Conservation (phyloP, 1,140 invertebrate species). For the Brachionus asplanchnoidis region DNA sequence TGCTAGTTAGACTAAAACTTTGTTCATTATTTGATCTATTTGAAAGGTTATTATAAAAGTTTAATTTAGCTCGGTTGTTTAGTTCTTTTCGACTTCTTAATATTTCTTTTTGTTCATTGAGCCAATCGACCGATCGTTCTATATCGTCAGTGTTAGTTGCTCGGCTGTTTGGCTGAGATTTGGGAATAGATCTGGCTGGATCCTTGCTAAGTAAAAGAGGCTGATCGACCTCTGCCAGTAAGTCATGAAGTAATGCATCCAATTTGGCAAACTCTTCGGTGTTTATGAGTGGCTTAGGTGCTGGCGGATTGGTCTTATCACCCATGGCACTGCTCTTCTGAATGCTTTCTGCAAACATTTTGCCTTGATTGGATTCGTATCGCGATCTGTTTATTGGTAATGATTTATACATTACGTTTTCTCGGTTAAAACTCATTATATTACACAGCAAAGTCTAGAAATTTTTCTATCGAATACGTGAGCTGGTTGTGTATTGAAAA, state of each 20-base stretch:
- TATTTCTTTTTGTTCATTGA: conserved; percentile 33
- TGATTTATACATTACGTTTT: conserved; percentile 18
- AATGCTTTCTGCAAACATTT: not conserved
- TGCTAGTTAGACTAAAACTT: not conserved
- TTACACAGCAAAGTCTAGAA: not conserved
- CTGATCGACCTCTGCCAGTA: conserved; percentile 36
- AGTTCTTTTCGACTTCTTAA: conserved; percentile 31
- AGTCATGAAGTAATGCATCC: conserved; percentile 21
- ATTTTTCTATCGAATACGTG: not conserved
- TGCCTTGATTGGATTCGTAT: not conserved
- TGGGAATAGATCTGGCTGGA: not conserved
- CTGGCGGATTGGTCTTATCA: not conserved
- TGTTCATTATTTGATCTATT: not conserved
- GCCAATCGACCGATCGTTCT: conserved; percentile 10
- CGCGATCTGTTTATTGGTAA: not conserved
- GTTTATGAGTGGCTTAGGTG: not conserved
- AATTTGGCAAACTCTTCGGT: conserved; percentile 34
- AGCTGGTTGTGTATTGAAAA: not conserved
- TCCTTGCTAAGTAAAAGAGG: conserved; percentile 4
- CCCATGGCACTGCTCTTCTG: not conserved
- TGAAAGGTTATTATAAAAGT: not conserved
- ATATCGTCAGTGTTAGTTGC: conserved; percentile 8
- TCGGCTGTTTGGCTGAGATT: not conserved
- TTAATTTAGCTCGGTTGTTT: not conserved
- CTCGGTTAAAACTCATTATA: conserved; percentile 25